phyloP scores from a whole-genome alignment of 2,888 invertebrate species.

The Chelonus formosanus region DNA sequence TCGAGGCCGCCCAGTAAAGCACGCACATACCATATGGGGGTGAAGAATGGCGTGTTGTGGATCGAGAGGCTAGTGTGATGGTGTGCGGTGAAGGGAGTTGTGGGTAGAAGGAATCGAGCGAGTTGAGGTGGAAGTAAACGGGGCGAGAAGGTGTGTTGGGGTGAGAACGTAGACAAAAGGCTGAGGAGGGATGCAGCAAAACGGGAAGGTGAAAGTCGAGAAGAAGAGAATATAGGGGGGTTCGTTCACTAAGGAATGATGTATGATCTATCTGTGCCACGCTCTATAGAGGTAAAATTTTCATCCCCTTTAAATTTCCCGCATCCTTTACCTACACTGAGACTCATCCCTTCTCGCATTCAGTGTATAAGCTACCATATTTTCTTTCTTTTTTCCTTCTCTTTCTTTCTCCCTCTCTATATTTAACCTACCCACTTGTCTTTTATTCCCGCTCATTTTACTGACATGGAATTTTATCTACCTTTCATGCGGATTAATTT shows the following conservation, averaged over 20 bases:
- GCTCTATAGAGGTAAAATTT: slow-evolving; percentile 51
- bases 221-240: slow-evolving; percentile 42
- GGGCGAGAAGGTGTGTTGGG: slow-evolving; percentile 15
- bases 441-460: too few relatives aligned
- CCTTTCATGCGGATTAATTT: too few relatives aligned
- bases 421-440: too few relatives aligned
- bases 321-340: slow-evolving; percentile 10
- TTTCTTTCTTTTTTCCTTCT: not conserved
- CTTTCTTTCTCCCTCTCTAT: too few relatives aligned
- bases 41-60: slow-evolving; percentile 51
- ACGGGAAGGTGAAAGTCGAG: slow-evolving; percentile 5
- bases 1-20: slow-evolving; percentile 17
- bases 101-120: slow-evolving; percentile 43
- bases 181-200: slow-evolving; percentile 15
- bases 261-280: slow-evolving; percentile 56
- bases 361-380: not conserved
- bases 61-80: slow-evolving; percentile 23
- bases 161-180: slow-evolving; percentile 24
- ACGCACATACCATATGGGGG: slow-evolving; percentile 29
- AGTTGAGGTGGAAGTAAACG: slow-evolving; percentile 26
- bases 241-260: slow-evolving; percentile 55
- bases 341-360: not conserved
- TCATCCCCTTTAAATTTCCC: slow-evolving; percentile 51
- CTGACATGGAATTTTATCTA: too few relatives aligned
- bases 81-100: slow-evolving; percentile 32